Base-by-base conservation (phyloP, 30 jellyfish, hydroid and myxozoan genomes). In the Nemopilema nomurai region DNA sequence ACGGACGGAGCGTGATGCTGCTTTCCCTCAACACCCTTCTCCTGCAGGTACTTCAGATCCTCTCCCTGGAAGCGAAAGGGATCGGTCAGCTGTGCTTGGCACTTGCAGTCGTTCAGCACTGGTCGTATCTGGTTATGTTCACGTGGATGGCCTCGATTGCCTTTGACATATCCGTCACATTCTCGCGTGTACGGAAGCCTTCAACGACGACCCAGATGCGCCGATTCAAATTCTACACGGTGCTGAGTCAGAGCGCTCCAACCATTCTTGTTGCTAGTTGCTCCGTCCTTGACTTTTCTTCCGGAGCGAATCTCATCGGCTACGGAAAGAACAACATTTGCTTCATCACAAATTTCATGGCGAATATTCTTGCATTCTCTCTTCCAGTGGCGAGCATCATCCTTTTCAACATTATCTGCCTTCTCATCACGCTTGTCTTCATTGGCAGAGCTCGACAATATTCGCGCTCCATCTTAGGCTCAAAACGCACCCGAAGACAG, bases 121-220 rank as follows among this genome's bases (percentile, higher is more conserved):
- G 93, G 93, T 81, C 77, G 18, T 57, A 52, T 49, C 49, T 85
- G 69, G 88, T 74, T 65, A 63, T 76, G 83, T 85, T 85, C 74
- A 73, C 28, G 28, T 85, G 93, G 88, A 85, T 75, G 93, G 93
- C 79, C 13, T 74, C 88, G 0, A 85, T 85, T 71, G 87, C 93
- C 1, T 85, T 62, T 68, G 88, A 85, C 71, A 50, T 85, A 13
- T 75, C 65, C 8, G 24, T 25, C 62, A 74, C 93, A 19, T 85
- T 85, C 71, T 64, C 88, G 31, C 79, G 57, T 24, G 23, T 69
- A 22, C 57, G 87, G 16, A 69, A 28, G 76, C 87, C 83, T 13
- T 23, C 88, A 20, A 18, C 31, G 30, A 24, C 64, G 66, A 62
- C 8, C 20, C 93, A 76, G 78, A 66, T 26, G n/a, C 76, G 84